Conservation (phyloP, 2,113 vertebrate genomes). For the Nothoprocta pentlandii region DNA sequence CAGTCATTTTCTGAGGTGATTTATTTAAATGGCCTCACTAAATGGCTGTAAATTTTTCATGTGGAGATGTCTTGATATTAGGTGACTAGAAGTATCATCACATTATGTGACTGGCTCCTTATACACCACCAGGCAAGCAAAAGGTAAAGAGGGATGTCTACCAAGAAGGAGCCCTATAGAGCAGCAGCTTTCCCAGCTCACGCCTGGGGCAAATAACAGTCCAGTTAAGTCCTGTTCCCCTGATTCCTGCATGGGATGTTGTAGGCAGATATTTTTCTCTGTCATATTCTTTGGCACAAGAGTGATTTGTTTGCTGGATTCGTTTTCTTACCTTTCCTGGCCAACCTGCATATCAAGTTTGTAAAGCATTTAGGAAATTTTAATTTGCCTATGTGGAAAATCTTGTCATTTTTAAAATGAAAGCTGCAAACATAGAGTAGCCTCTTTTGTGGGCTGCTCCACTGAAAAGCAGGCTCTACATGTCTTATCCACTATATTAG, state of each 20-base stretch:
- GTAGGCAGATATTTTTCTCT: neutral
- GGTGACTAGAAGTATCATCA: neutral
- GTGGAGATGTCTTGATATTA: neutral
- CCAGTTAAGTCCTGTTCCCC: neutral
- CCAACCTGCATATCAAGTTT: neutral
- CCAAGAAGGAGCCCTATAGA: neutral
- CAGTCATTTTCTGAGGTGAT: neutral
- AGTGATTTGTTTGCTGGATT: neutral
- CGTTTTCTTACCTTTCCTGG: neutral
- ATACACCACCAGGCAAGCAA: neutral
- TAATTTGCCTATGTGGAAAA: neutral
- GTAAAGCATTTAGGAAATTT: neutral
- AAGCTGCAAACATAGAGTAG: neutral
- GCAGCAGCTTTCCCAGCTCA: neutral
- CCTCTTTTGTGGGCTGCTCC: neutral
- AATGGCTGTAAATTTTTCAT: neutral
- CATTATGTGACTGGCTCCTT: neutral
- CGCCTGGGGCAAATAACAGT: neutral
- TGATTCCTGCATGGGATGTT: neutral
- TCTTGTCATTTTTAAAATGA: neutral
- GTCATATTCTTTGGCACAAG: rapidly evolving
- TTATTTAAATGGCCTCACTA: neutral
- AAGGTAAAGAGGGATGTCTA: neutral
- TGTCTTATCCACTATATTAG: neutral
- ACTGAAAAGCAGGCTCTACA: neutral